A percentile compares a stretch with the other conserved stretches of the same genome.
phyloP scores from a whole-genome alignment of 2,797 vertebrate genomes.

The Spondyliosoma cantharus region DNA sequence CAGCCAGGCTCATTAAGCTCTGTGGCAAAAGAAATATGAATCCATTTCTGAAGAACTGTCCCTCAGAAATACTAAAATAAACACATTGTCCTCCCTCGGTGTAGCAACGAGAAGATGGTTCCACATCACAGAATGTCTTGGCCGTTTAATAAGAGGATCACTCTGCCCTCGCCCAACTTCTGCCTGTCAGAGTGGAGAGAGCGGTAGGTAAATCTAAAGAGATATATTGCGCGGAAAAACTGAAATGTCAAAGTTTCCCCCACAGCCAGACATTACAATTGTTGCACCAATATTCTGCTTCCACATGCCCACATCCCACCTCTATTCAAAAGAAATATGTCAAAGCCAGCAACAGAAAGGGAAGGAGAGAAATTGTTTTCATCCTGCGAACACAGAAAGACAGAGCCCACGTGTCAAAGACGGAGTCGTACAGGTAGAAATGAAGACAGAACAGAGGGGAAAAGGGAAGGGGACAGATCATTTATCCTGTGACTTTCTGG shows the following conservation, averaged over 20 bases:
- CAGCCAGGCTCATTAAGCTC: not conserved
- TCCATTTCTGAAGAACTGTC: conserved; percentile 15
- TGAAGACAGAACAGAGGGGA: not conserved
- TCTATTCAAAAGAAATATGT: not conserved
- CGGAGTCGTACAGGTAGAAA: not conserved
- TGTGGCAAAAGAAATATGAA: not conserved
- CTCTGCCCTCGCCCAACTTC: conserved; percentile 7
- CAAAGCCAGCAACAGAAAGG: not conserved
- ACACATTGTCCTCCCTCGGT: conserved; percentile 22
- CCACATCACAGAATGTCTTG: conserved; percentile 51
- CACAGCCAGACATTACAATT: conserved; percentile 4
- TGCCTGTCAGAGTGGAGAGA: conserved; percentile 31
- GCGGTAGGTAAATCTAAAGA: too few species aligned
- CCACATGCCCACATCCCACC: not conserved
- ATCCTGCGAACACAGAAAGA: not conserved
- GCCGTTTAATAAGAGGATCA: conserved; percentile 33
- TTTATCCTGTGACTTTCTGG: not conserved
- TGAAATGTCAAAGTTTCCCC: conserved; percentile 35
- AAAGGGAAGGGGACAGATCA: not conserved
- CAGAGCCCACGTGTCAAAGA: not conserved
- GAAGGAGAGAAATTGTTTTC: not conserved
- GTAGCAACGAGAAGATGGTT: not conserved
- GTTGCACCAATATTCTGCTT: not conserved
- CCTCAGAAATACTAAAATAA: not conserved
- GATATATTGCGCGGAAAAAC: not conserved